These are phyloP conservation scores for Galleria mellonella DNA, from an alignment of 1,140 invertebrate species.

Conservation along the genomic window DNA sequence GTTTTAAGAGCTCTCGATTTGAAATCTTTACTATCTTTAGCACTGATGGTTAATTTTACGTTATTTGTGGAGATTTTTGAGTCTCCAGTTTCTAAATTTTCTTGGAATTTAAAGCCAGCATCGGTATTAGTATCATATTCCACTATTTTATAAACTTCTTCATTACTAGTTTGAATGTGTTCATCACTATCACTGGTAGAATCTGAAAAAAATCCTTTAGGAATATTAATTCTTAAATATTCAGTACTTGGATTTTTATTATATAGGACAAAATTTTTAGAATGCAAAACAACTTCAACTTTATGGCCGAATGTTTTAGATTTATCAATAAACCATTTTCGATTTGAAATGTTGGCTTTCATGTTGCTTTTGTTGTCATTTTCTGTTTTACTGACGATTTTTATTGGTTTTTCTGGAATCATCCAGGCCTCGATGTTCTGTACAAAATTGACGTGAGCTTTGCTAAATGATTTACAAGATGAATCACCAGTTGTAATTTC, in stretches of 20 bases:
- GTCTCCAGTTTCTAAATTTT: conserved; percentile 15
- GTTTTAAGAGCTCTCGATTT: conserved; percentile 22
- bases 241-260: conserved; percentile 27
- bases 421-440: conserved; percentile 53
- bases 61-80: conserved; percentile 8
- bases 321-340: conserved; percentile 39
- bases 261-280: conserved; percentile 21
- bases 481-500: conserved; percentile 26
- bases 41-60: conserved; percentile 20
- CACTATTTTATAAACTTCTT: conserved; percentile 54
- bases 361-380: conserved; percentile 16
- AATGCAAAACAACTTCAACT: conserved; percentile 40
- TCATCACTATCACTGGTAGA: conserved; percentile 25
- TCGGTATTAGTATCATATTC: conserved; percentile 39
- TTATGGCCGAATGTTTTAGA: conserved; percentile 32
- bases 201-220: conserved; percentile 42
- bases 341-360: conserved; percentile 23
- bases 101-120: conserved; percentile 17
- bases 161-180: conserved; percentile 31
- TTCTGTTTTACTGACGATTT: conserved; percentile 6
- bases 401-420: conserved; percentile 22
- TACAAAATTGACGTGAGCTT: conserved; percentile 33
- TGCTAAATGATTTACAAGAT: conserved; percentile 15
- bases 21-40: conserved; percentile 14
- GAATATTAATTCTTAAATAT: conserved; percentile 46